Evolutionary conservation across 2,888 invertebrate genomes (phyloP), one percentile per base, ranked within the genome.

Genomic region (Apotomis capreana): DNA sequence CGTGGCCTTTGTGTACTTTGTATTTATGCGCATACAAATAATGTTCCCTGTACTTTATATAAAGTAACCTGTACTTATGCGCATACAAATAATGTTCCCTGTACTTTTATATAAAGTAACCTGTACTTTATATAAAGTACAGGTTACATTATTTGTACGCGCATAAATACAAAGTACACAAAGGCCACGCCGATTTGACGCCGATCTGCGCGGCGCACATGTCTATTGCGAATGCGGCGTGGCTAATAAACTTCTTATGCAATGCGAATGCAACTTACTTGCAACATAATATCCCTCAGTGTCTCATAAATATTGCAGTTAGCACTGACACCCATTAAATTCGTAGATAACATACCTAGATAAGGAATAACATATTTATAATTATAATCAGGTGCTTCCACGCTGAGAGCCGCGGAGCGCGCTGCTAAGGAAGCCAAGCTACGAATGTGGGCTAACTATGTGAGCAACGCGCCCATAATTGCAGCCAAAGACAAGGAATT

Each of bases 381-480:
- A 44, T 69, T n/a, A 51, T 65, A 52, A 26, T 49, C 73, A 92
- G 91, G 98, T 60, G 96, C 97, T 4, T 97, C 98, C 68, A 96
- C 96, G 79, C 93, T 98, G 15, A 94, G 98, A 78, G 94, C 95
- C 52, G 98, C 98, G 0, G 98, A 99, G 85, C 96, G 95, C 78
- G 87, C 94, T 52, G 99, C 99, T 0, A 99, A 99, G 89, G 98
- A 98, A 55, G 96, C 96, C 69, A 96, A 96, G 76, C 88, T 97
- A 3, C 95, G 98, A 15, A 94, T 98, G 59, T 99, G 99, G 99
- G 96, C 97, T 77, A 97, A 98, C 83, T 99, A 97, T 88, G 96
- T 95, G 78, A 96, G 97, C 44, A 95, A 94, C 76, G 95, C 95
- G 5, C 96, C 96, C 0, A 94, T 95, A 76, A 95, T 97, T 65